A percentile compares a stretch with the other conserved stretches of the same genome.
phyloP scores from a whole-genome alignment of 2,113 vertebrate genomes.

The Uropsilus gracilis region DNA sequence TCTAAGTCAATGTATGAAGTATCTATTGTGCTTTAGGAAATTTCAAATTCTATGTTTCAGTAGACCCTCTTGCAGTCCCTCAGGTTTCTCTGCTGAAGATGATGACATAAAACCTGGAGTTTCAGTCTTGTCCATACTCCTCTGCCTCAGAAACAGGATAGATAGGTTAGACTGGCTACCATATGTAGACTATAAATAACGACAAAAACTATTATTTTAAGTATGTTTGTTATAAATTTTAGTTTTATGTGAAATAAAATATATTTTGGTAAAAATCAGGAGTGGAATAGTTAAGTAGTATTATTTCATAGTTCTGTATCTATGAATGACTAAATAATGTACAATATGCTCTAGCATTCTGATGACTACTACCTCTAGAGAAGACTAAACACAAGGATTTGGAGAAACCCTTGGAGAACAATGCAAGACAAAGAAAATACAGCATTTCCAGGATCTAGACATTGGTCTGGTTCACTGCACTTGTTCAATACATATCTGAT shows the following conservation, averaged over 20 bases:
- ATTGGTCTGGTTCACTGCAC: background rate
- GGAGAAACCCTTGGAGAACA: background rate
- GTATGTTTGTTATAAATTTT: background rate
- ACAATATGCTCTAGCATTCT: background rate
- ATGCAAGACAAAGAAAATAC: background rate
- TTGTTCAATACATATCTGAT: background rate
- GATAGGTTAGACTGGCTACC: no score
- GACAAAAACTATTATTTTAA: background rate
- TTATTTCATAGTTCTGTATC: background rate
- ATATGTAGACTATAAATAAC: background rate
- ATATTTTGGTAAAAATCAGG: constrained; percentile 9
- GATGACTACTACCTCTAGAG: background rate
- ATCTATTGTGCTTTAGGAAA: background rate
- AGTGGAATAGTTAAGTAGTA: background rate
- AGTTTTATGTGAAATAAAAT: constrained; percentile 10
- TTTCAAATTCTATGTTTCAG: background rate
- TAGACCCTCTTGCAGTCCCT: background rate
- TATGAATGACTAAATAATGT: background rate
- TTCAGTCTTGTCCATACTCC: background rate
- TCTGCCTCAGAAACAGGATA: constrained; percentile 39
- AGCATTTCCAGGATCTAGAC: background rate
- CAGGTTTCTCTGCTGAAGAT: background rate
- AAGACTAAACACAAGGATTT: background rate
- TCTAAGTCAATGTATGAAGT: background rate
- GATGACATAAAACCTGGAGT: background rate